A percentile compares a stretch with the other conserved stretches of the same genome.
These are phyloP conservation scores for Anaspis maculata DNA, from an alignment of 2,888 invertebrate species.

Conservation along the genomic window DNA sequence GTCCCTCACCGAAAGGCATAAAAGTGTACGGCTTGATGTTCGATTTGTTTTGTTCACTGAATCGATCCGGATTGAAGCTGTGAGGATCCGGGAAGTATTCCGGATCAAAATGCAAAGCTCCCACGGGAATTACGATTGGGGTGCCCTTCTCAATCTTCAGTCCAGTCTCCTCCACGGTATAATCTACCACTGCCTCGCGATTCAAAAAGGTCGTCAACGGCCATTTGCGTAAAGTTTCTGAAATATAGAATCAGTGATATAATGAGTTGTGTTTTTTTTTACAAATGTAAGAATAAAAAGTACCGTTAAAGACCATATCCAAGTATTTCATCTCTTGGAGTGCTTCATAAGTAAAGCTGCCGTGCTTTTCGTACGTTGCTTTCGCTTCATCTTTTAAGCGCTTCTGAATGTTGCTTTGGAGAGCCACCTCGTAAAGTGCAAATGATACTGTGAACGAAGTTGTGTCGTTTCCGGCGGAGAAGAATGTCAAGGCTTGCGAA, in stretches of 20 bases:
- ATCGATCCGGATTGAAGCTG: conserved; percentile 42
- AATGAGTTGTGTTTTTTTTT: not conserved
- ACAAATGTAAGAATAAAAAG: not conserved
- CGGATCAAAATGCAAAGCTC: conserved; percentile 35
- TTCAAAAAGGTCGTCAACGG: conserved; percentile 36
- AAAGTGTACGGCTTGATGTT: conserved; percentile 14
- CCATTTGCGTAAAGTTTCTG: conserved; percentile 41
- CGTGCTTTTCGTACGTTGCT: conserved; percentile 5
- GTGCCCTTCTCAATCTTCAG: conserved; percentile 37
- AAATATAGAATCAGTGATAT: conserved; percentile 2
- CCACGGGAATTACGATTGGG: conserved; percentile 35
- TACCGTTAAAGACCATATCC: conserved; percentile 10
- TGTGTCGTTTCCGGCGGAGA: conserved; percentile 12
- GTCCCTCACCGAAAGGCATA: conserved; percentile 38
- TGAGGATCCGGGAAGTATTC: conserved; percentile 40
- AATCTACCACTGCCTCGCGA: conserved; percentile 27
- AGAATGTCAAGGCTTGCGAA: conserved; percentile 10
- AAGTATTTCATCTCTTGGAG: conserved; percentile 10
- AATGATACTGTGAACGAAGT: conserved; percentile 4
- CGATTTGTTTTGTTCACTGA: conserved; percentile 32
- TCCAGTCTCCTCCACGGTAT: conserved; percentile 35
- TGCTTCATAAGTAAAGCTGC: conserved; percentile 5
- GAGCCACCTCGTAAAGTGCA: conserved; percentile 8
- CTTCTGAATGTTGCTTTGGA: conserved; percentile 5
- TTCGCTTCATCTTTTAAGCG: conserved; percentile 4